Evolutionary conservation across 2,888 invertebrate species (phyloP).

Genomic region (Lottia scabra): DNA sequence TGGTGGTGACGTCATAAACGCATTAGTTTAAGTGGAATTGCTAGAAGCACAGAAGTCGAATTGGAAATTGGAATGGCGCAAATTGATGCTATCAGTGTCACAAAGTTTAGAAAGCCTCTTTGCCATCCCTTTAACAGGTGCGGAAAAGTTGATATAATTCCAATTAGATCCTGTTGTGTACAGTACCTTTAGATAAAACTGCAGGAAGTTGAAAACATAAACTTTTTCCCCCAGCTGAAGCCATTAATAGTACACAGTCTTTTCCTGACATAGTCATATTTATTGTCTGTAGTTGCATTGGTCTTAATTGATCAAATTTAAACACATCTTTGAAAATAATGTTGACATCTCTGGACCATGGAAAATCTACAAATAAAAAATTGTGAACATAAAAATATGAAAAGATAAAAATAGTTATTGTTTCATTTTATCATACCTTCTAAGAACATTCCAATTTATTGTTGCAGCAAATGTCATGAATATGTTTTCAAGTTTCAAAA

Average conservation of each 20-base stretch:
- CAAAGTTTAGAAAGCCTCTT: no score
- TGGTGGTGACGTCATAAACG: no score
- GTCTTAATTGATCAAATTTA: constrained; percentile 78
- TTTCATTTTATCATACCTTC: no score
- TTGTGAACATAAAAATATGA: constrained; percentile 10
- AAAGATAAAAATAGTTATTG: background rate
- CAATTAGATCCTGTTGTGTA: background rate
- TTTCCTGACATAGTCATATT: constrained; percentile 85
- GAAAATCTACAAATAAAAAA: constrained; percentile 72
- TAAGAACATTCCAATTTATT: no score
- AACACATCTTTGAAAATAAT: constrained; percentile 76
- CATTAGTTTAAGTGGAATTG: no score
- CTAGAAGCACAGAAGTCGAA: no score
- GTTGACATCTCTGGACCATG: constrained; percentile 79
- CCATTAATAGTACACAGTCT: constrained; percentile 86
- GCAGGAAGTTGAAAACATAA: constrained; percentile 91
- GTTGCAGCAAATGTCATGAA: no score
- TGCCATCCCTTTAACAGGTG: no score
- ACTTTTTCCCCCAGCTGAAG: constrained; percentile 87
- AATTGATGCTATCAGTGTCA: no score
- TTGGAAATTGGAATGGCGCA: no score
- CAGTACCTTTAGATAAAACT: constrained; percentile 62
- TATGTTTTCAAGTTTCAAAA: no score
- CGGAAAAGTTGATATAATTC: no score
- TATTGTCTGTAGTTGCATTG: constrained; percentile 85